Percentiles rank a stretch among this genome's conserved stretches.
Conservation (phyloP, 2,888 invertebrate species). For the Melieria omissa region DNA sequence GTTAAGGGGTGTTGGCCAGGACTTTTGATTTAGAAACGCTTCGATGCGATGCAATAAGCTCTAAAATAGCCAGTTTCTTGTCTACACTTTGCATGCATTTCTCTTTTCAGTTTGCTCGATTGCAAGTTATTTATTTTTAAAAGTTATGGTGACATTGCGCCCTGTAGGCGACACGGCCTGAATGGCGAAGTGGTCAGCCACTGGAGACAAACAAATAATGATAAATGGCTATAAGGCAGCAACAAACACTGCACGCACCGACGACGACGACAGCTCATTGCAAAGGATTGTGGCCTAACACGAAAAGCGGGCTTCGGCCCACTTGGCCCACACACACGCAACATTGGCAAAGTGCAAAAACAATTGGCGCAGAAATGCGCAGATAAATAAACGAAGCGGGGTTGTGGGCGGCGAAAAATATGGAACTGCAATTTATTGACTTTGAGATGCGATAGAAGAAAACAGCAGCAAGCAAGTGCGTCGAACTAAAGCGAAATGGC, state of each 20-base stretch:
- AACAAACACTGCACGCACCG: conserved; percentile 9
- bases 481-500: neutral
- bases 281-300: conserved; percentile 7
- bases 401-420: neutral
- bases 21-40: no score
- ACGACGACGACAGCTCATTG: neutral
- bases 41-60: no score
- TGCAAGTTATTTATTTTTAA: no score
- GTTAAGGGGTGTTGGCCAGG: no score
- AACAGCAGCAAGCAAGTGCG: neutral
- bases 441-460: conserved; percentile 24
- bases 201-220: conserved; percentile 32
- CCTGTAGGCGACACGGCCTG: conserved; percentile 16
- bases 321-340: neutral
- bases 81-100: no score
- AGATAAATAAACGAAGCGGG: neutral
- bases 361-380: neutral
- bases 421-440: conserved; percentile 23
- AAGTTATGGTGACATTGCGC: no score
- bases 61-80: no score
- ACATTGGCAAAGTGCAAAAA: neutral
- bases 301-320: neutral
- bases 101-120: no score
- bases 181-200: conserved; percentile 15
- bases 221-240: conserved; percentile 27